A percentile compares a stretch with the other conserved stretches of the same genome.
Evolutionary conservation across 2,113 vertebrate species (phyloP).

Genomic region (Eolophus roseicapilla): DNA sequence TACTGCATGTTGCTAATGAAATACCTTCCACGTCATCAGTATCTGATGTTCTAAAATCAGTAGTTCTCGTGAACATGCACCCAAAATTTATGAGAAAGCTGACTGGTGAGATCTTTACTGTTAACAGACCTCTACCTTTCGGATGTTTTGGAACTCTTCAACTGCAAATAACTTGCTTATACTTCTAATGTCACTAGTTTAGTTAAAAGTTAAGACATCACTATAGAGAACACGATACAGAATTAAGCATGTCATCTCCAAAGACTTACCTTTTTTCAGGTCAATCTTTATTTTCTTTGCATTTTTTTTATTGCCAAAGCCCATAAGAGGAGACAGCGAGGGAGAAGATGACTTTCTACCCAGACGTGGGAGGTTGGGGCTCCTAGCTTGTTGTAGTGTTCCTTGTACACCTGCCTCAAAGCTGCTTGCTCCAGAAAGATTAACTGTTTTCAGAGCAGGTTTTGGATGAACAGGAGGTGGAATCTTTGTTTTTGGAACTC

Average conservation of each 20-base stretch:
- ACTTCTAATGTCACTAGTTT: neutral
- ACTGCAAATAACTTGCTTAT: neutral
- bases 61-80: neutral
- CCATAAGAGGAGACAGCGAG: constrained; percentile 80
- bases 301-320: constrained; percentile 83
- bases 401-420: constrained; percentile 45
- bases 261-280: constrained; percentile 90
- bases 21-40: neutral
- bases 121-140: neutral
- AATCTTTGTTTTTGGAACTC: constrained; percentile 73
- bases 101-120: neutral
- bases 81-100: neutral
- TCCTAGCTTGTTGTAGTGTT: constrained; percentile 57
- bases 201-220: neutral
- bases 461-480: constrained; percentile 80
- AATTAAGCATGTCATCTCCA: neutral
- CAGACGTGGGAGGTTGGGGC: constrained; percentile 72
- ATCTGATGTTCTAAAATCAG: neutral
- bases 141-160: neutral
- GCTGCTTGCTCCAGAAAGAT: constrained; percentile 43
- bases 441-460: constrained; percentile 70
- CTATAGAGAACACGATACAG: neutral
- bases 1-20: neutral
- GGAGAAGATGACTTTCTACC: constrained; percentile 79
- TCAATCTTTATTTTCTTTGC: constrained; percentile 90